These are phyloP conservation scores for Pluvianellus socialis DNA, from an alignment of 2,113 vertebrate species.

Conservation along the genomic window DNA sequence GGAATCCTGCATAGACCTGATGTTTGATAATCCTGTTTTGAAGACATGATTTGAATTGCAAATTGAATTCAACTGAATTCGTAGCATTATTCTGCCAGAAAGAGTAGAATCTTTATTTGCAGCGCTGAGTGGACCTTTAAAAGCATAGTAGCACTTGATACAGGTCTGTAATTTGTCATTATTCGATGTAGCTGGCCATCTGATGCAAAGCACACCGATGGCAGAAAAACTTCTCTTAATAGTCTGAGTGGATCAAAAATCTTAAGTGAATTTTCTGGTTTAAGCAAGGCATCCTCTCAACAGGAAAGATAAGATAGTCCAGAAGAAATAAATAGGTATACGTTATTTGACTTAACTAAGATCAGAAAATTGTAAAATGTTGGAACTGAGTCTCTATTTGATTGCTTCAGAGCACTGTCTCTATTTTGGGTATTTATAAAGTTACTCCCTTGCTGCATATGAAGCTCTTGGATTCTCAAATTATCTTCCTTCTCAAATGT, in stretches of 20 bases:
- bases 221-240: background rate
- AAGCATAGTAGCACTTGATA: background rate
- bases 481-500: background rate
- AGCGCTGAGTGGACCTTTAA: background rate
- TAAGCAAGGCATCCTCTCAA: background rate
- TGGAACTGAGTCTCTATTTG: background rate
- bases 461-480: background rate
- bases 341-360: background rate
- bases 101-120: background rate
- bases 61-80: constrained; percentile 16
- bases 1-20: constrained; percentile 11
- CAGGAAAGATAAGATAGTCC: background rate
- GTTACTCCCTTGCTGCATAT: background rate
- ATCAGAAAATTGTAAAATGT: background rate
- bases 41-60: constrained; percentile 42
- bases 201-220: background rate
- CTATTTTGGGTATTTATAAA: background rate
- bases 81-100: background rate
- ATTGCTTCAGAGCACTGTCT: background rate
- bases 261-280: background rate
- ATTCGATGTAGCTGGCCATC: background rate
- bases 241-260: background rate
- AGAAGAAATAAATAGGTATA: background rate
- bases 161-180: background rate
- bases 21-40: constrained; percentile 45